A percentile compares a stretch with the other conserved stretches of the same genome.
phyloP scores from a whole-genome alignment of 2,113 vertebrate genomes.

The Cryptotis parvus region DNA sequence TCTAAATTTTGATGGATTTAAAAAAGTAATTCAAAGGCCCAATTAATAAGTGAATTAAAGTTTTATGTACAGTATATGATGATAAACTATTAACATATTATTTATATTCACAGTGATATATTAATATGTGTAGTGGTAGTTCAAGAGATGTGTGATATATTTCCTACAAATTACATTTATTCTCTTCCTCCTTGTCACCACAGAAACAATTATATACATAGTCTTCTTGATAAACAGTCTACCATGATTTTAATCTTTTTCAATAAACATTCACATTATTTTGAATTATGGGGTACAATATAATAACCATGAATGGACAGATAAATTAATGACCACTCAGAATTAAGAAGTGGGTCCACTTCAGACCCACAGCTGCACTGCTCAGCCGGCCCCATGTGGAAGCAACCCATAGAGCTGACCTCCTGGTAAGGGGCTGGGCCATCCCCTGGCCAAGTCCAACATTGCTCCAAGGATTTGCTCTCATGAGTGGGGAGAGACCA shows the following conservation, averaged over 20 bases:
- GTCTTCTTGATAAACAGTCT: neutral
- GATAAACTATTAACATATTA: neutral
- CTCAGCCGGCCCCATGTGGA: too few relatives aligned
- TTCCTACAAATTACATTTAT: neutral
- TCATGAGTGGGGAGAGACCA: too few relatives aligned
- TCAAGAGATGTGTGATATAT: neutral
- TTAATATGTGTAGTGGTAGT: neutral
- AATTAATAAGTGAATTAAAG: neutral
- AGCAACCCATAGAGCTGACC: too few relatives aligned
- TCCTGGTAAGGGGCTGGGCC: too few relatives aligned
- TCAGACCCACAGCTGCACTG: too few relatives aligned
- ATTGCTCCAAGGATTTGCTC: too few relatives aligned
- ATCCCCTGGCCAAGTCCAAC: too few relatives aligned
- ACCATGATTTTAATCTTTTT: neutral
- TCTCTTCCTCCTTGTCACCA: neutral
- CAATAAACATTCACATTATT: neutral
- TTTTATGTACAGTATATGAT: neutral
- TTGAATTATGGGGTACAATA: slow-evolving; percentile 10
- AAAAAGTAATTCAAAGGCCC: neutral
- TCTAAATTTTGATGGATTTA: neutral
- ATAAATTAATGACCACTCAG: neutral
- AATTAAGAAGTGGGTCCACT: too few relatives aligned
- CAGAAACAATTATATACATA: neutral
- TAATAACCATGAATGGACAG: neutral
- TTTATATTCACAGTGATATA: neutral